Evolutionary conservation across 2,888 invertebrate genomes (phyloP).

Genomic region (Cheilosia impressa): DNA sequence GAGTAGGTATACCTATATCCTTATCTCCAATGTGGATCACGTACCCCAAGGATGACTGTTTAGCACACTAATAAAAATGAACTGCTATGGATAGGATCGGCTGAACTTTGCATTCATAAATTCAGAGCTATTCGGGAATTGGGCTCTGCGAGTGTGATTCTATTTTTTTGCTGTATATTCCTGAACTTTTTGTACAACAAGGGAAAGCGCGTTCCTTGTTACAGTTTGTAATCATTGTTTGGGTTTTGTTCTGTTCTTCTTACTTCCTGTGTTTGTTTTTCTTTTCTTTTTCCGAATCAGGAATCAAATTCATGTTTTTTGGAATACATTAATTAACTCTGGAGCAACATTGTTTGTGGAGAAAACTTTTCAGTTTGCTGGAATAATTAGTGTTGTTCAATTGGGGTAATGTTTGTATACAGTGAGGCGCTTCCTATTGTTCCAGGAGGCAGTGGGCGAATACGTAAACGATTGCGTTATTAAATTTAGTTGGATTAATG

Average conservation of each 20-base stretch:
- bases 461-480: too few species aligned
- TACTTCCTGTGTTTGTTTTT: slow-evolving; percentile 17
- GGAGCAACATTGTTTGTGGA: slow-evolving; percentile 5
- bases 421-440: too few species aligned
- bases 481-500: too few species aligned
- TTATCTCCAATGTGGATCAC: slow-evolving; percentile 71
- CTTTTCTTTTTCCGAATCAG: slow-evolving; percentile 9
- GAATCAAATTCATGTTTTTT: slow-evolving; percentile 17
- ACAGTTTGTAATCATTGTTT: slow-evolving; percentile 41
- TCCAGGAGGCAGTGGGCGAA: too few species aligned
- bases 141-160: slow-evolving; percentile 21
- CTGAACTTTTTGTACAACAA: background rate
- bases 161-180: slow-evolving; percentile 1
- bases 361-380: background rate
- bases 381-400: slow-evolving; percentile 21
- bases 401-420: too few species aligned
- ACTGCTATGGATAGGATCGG: slow-evolving; percentile 74
- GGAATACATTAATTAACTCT: slow-evolving; percentile 48
- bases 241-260: slow-evolving; percentile 15
- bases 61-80: slow-evolving; percentile 76
- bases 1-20: background rate
- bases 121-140: slow-evolving; percentile 49
- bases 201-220: background rate
- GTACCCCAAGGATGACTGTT: slow-evolving; percentile 72
- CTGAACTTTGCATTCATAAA: slow-evolving; percentile 73